phyloP scores from a whole-genome alignment of 2,113 vertebrate species.

The Dasyornis broadbenti region DNA sequence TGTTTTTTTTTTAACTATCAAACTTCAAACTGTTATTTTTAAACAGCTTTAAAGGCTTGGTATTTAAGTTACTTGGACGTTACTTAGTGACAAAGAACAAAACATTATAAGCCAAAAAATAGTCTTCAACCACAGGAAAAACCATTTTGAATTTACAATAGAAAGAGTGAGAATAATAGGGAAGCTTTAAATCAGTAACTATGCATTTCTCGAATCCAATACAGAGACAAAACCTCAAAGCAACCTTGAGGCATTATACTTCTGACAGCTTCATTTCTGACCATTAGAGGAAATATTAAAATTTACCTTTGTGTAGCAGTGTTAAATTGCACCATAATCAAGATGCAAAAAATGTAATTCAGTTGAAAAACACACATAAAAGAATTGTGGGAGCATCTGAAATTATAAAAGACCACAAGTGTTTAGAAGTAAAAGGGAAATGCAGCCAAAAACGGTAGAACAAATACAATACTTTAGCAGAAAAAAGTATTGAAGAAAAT shows the following conservation, averaged over 20 bases:
- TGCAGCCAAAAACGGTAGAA: neutral
- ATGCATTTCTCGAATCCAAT: neutral
- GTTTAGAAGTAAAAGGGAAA: neutral
- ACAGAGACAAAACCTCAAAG: neutral
- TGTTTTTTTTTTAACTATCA: neutral
- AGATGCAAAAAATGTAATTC: neutral
- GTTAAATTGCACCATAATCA: neutral
- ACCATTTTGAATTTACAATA: neutral
- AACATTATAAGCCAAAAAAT: neutral
- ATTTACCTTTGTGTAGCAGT: neutral
- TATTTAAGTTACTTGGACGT: neutral
- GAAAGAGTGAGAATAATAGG: neutral
- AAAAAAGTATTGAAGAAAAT: neutral
- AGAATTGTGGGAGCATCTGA: neutral
- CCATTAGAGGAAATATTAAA: neutral
- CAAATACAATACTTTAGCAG: neutral
- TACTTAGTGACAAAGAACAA: slow-evolving; percentile 6
- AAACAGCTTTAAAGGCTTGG: slow-evolving; percentile 2
- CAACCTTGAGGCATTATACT: neutral
- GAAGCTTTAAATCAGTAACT: neutral
- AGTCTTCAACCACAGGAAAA: neutral
- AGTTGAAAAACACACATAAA: neutral
- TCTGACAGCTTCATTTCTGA: neutral
- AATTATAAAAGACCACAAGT: neutral
- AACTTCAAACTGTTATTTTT: neutral